phyloP scores from a whole-genome alignment of 2,113 vertebrate genomes.

The Ceratotherium simum region DNA sequence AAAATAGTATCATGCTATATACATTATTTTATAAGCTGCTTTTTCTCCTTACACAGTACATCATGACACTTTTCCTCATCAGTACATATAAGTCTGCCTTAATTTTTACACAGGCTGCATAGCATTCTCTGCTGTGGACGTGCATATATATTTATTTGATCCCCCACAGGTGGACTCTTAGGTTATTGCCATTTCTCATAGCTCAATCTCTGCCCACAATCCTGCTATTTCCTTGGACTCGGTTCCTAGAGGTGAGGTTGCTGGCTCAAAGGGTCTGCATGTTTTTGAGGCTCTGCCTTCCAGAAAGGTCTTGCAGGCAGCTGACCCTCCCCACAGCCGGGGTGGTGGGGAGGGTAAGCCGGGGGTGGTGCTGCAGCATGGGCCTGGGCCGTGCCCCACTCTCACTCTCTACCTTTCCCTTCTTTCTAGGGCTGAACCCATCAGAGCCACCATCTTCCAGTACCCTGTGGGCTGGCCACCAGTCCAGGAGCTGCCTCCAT shows the following conservation, averaged over 20 bases:
- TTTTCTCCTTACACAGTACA: constrained; percentile 45
- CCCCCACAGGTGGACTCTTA: constrained; percentile 15
- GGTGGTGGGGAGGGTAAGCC: too few relatives aligned
- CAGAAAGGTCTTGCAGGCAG: background rate
- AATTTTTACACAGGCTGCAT: background rate
- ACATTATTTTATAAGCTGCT: constrained; percentile 83
- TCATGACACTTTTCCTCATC: constrained; percentile 27
- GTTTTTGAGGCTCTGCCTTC: constrained; percentile 42
- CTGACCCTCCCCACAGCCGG: background rate
- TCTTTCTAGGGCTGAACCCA: constrained; percentile 77
- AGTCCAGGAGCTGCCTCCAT: constrained; percentile 88
- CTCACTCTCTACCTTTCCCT: constrained; percentile 1
- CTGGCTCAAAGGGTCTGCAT: constrained; percentile 23
- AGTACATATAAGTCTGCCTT: constrained; percentile 53
- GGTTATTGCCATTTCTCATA: background rate
- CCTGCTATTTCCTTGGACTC: background rate
- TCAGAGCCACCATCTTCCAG: constrained; percentile 83
- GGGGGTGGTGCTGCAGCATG: too few relatives aligned
- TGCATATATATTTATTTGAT: constrained; percentile 31
- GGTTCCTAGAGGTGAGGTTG: background rate
- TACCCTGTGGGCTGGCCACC: constrained; percentile 88
- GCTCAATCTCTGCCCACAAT: background rate
- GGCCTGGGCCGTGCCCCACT: background rate
- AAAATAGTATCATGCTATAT: constrained; percentile 85
- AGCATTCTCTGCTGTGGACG: constrained; percentile 53